Percentiles rank a stretch among this genome's conserved stretches.
Evolutionary conservation across 2,113 vertebrate genomes (phyloP).

Genomic region (Leptocoma aspasia): DNA sequence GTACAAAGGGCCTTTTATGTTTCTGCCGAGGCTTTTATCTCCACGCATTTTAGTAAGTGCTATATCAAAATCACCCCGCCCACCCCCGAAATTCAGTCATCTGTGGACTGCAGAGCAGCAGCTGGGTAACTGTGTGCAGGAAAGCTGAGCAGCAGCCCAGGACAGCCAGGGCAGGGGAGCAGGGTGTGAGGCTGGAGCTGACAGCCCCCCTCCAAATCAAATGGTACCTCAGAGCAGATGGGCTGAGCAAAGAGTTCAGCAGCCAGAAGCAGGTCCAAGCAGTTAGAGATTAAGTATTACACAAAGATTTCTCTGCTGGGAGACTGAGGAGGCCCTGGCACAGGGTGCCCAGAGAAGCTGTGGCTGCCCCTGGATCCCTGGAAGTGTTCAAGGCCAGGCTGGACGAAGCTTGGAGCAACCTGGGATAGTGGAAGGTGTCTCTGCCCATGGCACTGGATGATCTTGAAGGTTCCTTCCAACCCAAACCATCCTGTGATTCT

Average conservation of each 20-base stretch:
- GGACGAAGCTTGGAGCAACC: rapidly evolving
- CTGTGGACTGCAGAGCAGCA: background rate
- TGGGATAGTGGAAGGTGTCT: background rate
- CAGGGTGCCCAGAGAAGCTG: rapidly evolving
- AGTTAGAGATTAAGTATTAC: background rate
- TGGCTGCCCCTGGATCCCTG: background rate
- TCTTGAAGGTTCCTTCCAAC: background rate
- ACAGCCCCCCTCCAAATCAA: background rate
- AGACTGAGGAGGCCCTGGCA: background rate
- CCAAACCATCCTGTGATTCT: background rate
- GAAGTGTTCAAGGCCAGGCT: background rate
- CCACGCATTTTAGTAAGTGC: background rate
- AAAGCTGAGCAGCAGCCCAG: constrained; percentile 27
- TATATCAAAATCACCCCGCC: background rate
- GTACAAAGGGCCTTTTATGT: constrained; percentile 39
- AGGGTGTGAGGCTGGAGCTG: background rate
- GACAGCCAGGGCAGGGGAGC: background rate
- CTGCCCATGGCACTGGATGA: background rate
- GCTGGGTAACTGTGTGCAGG: background rate
- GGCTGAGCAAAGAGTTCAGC: background rate
- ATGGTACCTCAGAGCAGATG: background rate
- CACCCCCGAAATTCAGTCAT: background rate
- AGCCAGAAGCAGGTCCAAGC: background rate
- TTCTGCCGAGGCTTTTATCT: constrained; percentile 45
- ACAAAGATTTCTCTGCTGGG: background rate